Evolutionary conservation across 2,888 invertebrate genomes (phyloP).

Genomic region (Xiphydria camelus): DNA sequence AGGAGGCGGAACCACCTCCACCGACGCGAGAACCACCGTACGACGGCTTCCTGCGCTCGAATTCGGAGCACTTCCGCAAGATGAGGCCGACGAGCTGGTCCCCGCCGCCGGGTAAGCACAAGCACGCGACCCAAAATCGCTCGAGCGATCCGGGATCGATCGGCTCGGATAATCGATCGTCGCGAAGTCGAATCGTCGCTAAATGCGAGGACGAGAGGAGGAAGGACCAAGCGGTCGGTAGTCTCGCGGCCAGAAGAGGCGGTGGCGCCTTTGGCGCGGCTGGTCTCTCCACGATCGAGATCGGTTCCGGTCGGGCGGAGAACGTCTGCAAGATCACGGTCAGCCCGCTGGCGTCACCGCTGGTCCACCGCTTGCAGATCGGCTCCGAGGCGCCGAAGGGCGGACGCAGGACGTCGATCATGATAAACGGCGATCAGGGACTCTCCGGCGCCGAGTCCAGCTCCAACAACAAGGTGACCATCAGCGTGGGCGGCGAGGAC

Average conservation of each 20-base stretch:
- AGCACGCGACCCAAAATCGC: conserved; percentile 29
- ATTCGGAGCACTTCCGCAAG: conserved; percentile 45
- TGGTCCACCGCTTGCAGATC: conserved; percentile 53
- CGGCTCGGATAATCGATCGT: neutral
- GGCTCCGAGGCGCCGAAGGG: conserved; percentile 25
- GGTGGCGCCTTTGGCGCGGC: too few species aligned
- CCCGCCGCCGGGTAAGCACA: conserved; percentile 46
- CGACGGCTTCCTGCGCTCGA: too few species aligned
- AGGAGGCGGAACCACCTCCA: conserved; percentile 24
- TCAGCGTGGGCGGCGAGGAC: conserved; percentile 57
- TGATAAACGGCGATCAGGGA: conserved; percentile 70
- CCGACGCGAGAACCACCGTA: too few species aligned
- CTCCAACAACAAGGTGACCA: conserved; percentile 56
- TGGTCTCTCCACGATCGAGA: too few species aligned
- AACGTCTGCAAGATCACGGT: conserved; percentile 52
- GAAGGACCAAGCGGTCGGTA: neutral
- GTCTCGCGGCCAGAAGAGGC: too few species aligned
- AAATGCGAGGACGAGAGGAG: neutral
- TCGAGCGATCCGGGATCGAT: neutral
- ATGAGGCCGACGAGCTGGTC: conserved; percentile 55
- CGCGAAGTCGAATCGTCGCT: too few species aligned
- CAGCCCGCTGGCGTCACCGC: conserved; percentile 42
- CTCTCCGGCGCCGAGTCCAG: conserved; percentile 17
- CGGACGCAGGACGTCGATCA: conserved; percentile 67
- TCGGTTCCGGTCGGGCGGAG: conserved; percentile 24